Base-by-base conservation (phyloP, 1,140 invertebrate species). In the Formica exsecta region DNA sequence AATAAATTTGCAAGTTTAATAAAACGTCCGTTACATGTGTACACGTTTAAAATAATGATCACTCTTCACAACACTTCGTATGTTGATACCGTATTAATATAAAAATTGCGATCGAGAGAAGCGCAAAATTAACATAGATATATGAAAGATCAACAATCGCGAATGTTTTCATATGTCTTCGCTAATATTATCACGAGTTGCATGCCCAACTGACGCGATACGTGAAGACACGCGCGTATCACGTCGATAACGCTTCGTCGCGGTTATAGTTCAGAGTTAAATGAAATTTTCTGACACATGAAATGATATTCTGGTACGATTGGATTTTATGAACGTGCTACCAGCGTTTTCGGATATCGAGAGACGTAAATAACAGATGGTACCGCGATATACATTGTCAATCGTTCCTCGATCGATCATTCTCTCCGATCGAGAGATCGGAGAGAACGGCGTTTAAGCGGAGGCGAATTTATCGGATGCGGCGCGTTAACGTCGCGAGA, bases 401-500 rank as follows among this genome's bases (percentile, higher is more conserved):
- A 29, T 83, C 41, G 41, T 71, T 61, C n/a, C 25, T 5, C 54
- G 44, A 80, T 83, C 79, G 79, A 83, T 83, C 48, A 51, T 51
- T 16, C 48, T 51, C 16, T 11, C 5, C 32, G 44, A 74, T 48
- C 32, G 41, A 79, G 25, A 29, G 25, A 29, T 79, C 41, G 22
- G 16, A 41, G 13, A 25, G 29, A 51, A 51, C 64, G 41, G 25
- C 16, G 13, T 61, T 22, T 7, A 22, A 19, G n/a, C 19, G 25
- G 32, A 1, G 44, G 25, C 48, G 54, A 54, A 80, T 44, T 51
- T 48, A 79, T 36, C 59, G 19, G 11, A 44, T 29, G 36, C 11
- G 25, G 19, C 19, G 11, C 68, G 57, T 74, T 36, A 59, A 74
- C 79, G 79, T 83, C 68, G 79, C 66, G 79, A 83, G 79, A 83